phyloP scores from a whole-genome alignment of 1,140 invertebrate species.

The Apis laboriosa region DNA sequence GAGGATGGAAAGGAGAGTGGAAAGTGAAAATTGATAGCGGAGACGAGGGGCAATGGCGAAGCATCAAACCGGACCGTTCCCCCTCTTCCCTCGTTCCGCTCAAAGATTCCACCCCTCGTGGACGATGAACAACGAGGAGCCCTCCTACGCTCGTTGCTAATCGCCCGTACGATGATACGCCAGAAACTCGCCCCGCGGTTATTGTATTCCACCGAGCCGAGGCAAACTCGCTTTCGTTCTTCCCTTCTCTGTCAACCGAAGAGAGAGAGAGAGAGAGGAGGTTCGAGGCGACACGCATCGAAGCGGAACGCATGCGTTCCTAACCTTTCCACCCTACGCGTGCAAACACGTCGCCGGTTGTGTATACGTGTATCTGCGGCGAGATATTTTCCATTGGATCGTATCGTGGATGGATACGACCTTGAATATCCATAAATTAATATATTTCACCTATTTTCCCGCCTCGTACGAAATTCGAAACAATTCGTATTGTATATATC shows the following conservation, averaged over 20 bases:
- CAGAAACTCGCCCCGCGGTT: constrained; percentile 56
- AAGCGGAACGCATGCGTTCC: constrained; percentile 27
- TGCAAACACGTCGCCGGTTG: too few species aligned
- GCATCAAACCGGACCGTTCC: constrained; percentile 9
- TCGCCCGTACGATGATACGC: constrained; percentile 62
- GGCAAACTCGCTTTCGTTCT: too few species aligned
- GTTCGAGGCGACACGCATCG: constrained; percentile 25
- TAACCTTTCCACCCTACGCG: neutral
- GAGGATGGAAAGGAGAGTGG: too few species aligned
- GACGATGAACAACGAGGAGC: constrained; percentile 17
- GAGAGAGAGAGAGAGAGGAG: neutral
- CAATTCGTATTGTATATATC: too few species aligned
- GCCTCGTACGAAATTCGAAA: too few species aligned
- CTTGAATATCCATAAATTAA: too few species aligned
- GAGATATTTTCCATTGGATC: neutral
- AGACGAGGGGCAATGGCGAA: neutral
- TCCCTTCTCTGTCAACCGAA: too few species aligned
- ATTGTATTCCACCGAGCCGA: constrained; percentile 42
- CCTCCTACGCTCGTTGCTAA: constrained; percentile 45
- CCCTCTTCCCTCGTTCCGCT: constrained; percentile 31
- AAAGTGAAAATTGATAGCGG: constrained; percentile 2
- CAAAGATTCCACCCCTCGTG: constrained; percentile 47
- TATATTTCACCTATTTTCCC: too few species aligned
- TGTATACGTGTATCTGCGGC: neutral
- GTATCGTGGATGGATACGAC: neutral